Percentiles rank a stretch among this genome's conserved stretches.
phyloP scores from a whole-genome alignment of 2,888 invertebrate genomes.

The Stenotaenia linearis region DNA sequence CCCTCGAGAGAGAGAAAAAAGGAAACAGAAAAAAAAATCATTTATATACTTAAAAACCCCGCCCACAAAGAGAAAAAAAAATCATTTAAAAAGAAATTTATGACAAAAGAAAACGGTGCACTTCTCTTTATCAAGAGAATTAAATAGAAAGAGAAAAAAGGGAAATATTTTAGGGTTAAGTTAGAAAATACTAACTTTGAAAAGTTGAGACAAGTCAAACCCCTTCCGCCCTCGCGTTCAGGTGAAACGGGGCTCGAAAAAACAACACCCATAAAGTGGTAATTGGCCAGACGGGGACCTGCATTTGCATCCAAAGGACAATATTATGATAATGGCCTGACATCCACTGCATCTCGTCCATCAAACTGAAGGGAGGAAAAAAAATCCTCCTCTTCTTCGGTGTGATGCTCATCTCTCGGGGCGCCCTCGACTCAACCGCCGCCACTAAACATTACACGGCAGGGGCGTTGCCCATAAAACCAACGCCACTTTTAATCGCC shows the following conservation, averaged over 20 bases:
- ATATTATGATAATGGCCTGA: conserved; percentile 22
- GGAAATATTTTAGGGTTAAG: too few species aligned
- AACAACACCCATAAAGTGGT: conserved; percentile 21
- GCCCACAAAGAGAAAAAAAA: background rate
- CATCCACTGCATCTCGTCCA: conserved; percentile 21
- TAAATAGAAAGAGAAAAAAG: too few species aligned
- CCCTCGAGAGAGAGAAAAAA: background rate
- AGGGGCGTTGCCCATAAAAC: conserved; percentile 26
- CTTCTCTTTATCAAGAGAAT: background rate
- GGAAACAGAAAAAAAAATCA: background rate
- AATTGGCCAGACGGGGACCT: conserved; percentile 21
- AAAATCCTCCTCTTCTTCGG: conserved; percentile 1
- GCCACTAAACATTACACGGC: background rate
- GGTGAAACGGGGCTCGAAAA: conserved; percentile 17
- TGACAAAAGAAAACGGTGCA: background rate
- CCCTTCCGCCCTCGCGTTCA: conserved; percentile 1
- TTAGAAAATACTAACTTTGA: too few species aligned
- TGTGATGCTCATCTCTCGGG: conserved; percentile 22
- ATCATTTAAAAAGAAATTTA: background rate
- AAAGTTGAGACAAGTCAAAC: conserved; percentile 17
- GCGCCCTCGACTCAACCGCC: conserved; percentile 21
- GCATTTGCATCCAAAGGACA: conserved; percentile 27
- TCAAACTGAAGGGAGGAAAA: conserved; percentile 15
- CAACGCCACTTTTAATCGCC: conserved; percentile 26
- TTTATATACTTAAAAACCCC: background rate